Base-by-base conservation (phyloP, 2,797 vertebrate species). In the Neomorphus geoffroyi region DNA sequence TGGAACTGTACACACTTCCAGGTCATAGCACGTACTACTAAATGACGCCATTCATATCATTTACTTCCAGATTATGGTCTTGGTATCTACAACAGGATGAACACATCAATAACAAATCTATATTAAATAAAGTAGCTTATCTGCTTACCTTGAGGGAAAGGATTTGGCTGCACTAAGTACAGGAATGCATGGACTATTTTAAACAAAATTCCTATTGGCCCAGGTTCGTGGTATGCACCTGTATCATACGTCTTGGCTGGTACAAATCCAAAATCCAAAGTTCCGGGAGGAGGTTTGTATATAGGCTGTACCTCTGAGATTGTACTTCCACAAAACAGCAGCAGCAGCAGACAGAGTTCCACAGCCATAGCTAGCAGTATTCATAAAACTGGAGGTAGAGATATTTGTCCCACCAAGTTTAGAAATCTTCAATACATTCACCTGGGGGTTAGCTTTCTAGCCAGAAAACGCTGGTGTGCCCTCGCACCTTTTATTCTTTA, bases 61-160 rank as follows among this genome's bases (percentile, higher is more conserved):
- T 54, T 37, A 84, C 33, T 64, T 92, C 24, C 41, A 65, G 18
- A 35, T 53, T 45, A 67, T 13, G 5, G 26, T 22, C 46, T 84
- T 83, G 22, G 22, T 54, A 80, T 16, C 62, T 39, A 56, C 15
- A 53, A 39, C 0, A 86, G 8, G 5, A 65, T 39, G 13, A 92
- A 60, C 1, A 2, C 19, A 66, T 45, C 39, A 50, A 6, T 24
- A 85, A 53, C 13, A 77, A 19, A 27, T 35, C 8, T 54, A 58
- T 72, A 48, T 18, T 13, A 30, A 39, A 39, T 45, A 41, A 15
- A 64, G 51, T 39, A 32, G 13, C 66, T 66, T 74, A 71, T 74
- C 16, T 32, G 62, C 98, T 98, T 98, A 99, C 99, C 99, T 98
- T 98, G 97, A 13, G 99, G 99, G 58, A 99, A 99, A 32, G 97